Conservation (phyloP, 2,888 invertebrate species). For the Orthonychiurus folsomi region DNA sequence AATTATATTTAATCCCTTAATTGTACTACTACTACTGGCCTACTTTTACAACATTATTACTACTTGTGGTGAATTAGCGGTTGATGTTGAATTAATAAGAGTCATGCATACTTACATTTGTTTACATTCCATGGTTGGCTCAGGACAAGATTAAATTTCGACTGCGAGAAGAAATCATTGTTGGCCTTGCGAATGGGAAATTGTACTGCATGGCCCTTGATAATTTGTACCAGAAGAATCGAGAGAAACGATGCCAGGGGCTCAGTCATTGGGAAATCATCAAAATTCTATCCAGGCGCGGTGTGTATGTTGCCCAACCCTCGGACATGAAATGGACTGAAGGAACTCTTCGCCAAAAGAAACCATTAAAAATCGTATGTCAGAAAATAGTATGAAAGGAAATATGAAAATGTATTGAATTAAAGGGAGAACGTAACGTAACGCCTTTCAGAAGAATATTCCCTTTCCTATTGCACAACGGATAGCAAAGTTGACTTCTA, state of each 20-base stretch:
- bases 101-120: neutral
- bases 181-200: constrained; percentile 33
- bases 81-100: no score
- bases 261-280: constrained; percentile 38
- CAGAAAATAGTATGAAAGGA: no score
- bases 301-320: constrained; percentile 38
- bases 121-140: neutral
- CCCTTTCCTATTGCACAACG: no score
- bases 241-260: constrained; percentile 20
- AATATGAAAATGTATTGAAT: no score
- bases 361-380: constrained; percentile 35
- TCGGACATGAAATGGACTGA: constrained; percentile 39
- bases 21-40: no score
- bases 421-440: no score
- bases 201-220: constrained; percentile 34
- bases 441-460: no score
- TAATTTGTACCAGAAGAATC: constrained; percentile 27
- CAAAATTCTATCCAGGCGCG: constrained; percentile 35
- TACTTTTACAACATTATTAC: no score
- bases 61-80: no score
- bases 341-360: constrained; percentile 36
- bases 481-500: no score
- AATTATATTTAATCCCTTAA: no score
- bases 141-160: constrained; percentile 19
- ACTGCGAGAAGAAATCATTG: constrained; percentile 35